Evolutionary conservation across 2,888 invertebrate genomes (phyloP), one percentile per base, ranked within the genome.

Genomic region (Dasypolia templi): DNA sequence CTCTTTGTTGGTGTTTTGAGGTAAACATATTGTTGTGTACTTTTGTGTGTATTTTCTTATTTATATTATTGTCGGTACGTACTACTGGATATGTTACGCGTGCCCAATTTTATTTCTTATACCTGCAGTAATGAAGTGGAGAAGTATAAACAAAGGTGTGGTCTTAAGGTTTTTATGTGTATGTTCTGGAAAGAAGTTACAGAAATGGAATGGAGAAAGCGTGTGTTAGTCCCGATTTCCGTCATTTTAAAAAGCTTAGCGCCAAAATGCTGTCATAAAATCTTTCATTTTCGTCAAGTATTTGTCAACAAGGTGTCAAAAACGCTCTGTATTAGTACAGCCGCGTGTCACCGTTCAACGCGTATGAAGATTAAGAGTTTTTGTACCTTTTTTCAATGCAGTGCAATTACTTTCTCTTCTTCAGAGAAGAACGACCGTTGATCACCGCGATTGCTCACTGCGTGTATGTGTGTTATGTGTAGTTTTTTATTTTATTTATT

Each of bases 71-170:
- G 81, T 89, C 77, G 29, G 58, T 22, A 51, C 3, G 55, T 69
- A 83, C 88, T 89, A 89, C 90, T 72, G 90, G 86, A 79, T 67
- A 71, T 49, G 86, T 86, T 89, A 89, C 90, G 87, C 89, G 91
- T 89, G 88, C 87, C 84, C 75, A 86, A 77, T 83, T 82, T 72
- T 65, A 67, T 74, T 78, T 66, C 62, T 63, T 73, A 76, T 66
- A 56, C 32, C 46, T 56, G 72, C 70, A 61, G 49, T 59, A 44
- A 29, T 59, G 49, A 17, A 53, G 7, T 80, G 4, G n/a, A 44
- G 49, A 44, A 22, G 51, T n/a, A 17, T 70, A 44, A n/a, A 70
- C 70, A 70, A 61, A n/a, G 29, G 55, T 11, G 0, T 14, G 22
- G 3, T 22, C 19, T 56, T 29, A 22, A 2, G 12, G n/a, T 53